Conservation (phyloP, 2,888 invertebrate species). For the Dynastes hyllus region DNA sequence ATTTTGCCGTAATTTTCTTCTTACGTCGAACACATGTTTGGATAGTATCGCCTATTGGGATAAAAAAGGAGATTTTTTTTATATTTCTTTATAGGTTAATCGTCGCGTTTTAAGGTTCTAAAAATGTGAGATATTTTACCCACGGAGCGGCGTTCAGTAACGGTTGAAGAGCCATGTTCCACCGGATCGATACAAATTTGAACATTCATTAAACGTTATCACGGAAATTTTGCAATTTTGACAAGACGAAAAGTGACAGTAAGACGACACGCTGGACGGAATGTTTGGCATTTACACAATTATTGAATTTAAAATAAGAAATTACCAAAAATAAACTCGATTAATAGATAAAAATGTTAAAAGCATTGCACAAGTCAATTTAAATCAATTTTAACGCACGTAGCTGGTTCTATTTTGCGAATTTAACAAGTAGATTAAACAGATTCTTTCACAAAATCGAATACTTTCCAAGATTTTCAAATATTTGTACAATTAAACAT, state of each 20-base stretch:
- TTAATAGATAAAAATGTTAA: no score
- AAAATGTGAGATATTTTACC: slow-evolving; percentile 11
- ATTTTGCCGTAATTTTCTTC: slow-evolving; percentile 30
- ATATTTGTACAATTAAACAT: no score
- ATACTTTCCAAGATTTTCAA: no score
- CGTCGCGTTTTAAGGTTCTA: background rate
- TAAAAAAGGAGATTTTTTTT: background rate
- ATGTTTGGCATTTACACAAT: no score
- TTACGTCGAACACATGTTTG: slow-evolving; percentile 19
- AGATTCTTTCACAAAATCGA: no score
- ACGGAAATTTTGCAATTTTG: slow-evolving; percentile 50
- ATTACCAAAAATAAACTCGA: no score
- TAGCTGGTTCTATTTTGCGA: no score
- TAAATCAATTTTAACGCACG: no score
- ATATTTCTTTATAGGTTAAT: background rate
- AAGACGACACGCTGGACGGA: no score
- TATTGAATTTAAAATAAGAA: no score
- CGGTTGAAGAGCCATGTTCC: slow-evolving; percentile 41
- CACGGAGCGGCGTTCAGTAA: slow-evolving; percentile 14
- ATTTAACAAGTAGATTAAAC: no score
- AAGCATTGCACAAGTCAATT: no score
- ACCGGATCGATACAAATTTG: slow-evolving; percentile 40
- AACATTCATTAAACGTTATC: slow-evolving; percentile 50
- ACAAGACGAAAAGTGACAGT: slow-evolving; percentile 45
- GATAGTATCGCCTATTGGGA: slow-evolving; percentile 25